Conservation (phyloP, 1,140 invertebrate genomes). For the Bactericera cockerelli region DNA sequence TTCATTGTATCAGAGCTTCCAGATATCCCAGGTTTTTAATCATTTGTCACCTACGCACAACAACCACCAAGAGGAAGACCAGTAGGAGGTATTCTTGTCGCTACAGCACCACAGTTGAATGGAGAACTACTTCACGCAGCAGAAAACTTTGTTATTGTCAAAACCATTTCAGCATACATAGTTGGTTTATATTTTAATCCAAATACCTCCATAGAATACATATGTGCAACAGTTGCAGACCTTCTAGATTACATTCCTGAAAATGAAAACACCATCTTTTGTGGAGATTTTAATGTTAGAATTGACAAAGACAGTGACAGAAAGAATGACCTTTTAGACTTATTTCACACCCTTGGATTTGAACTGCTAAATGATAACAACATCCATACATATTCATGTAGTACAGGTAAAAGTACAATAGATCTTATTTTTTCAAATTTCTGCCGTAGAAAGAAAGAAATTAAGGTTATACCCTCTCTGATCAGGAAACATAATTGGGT, state of each 20-base stretch:
- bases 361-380: neutral
- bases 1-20: neutral
- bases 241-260: neutral
- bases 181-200: neutral
- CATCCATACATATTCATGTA: neutral
- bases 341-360: neutral
- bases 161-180: neutral
- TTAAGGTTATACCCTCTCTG: neutral
- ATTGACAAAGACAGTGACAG: too few species aligned
- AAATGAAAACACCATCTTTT: neutral
- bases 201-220: neutral
- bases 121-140: neutral
- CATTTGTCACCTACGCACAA: neutral
- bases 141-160: too few species aligned
- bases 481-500: neutral
- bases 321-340: neutral
- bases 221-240: neutral
- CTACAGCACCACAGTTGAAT: neutral
- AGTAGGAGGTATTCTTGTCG: neutral
- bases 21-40: neutral
- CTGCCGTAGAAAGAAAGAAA: neutral
- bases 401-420: neutral
- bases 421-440: neutral
- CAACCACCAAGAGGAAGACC: neutral
- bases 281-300: neutral